These are phyloP conservation scores for Cyanoliseus patagonus DNA, from an alignment of 2,113 vertebrate genomes.

Conservation along the genomic window DNA sequence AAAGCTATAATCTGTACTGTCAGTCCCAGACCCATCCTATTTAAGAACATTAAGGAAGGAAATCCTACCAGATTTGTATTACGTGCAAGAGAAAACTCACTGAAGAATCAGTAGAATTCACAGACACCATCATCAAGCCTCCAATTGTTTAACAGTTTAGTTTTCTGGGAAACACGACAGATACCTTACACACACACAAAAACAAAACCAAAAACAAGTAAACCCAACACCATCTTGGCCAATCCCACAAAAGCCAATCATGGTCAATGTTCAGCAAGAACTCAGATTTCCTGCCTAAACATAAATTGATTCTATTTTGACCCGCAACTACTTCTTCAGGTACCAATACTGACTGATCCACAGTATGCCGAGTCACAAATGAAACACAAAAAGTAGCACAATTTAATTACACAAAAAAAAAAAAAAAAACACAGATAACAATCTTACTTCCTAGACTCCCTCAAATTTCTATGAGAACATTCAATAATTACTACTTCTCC, in stretches of 20 bases:
- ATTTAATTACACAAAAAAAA: neutral
- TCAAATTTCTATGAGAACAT: neutral
- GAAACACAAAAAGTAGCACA: neutral
- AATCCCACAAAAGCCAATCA: neutral
- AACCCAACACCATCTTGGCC: neutral
- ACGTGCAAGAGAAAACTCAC: neutral
- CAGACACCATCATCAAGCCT: neutral
- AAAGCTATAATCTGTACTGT: neutral
- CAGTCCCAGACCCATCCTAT: neutral
- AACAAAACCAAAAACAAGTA: neutral
- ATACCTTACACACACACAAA: neutral
- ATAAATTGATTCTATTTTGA: neutral
- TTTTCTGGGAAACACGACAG: neutral
- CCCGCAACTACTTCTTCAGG: neutral
- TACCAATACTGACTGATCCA: neutral
- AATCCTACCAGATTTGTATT: neutral
- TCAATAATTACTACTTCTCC: neutral
- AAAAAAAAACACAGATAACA: neutral
- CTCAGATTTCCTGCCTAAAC: neutral
- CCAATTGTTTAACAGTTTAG: neutral
- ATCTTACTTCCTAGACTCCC: neutral
- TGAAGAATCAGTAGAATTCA: neutral
- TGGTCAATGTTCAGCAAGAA: neutral
- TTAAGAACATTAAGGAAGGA: neutral
- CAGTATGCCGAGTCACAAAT: neutral